These are phyloP conservation scores for Empidonax alnorum DNA, from an alignment of 2,113 vertebrate species.

Conservation along the genomic window DNA sequence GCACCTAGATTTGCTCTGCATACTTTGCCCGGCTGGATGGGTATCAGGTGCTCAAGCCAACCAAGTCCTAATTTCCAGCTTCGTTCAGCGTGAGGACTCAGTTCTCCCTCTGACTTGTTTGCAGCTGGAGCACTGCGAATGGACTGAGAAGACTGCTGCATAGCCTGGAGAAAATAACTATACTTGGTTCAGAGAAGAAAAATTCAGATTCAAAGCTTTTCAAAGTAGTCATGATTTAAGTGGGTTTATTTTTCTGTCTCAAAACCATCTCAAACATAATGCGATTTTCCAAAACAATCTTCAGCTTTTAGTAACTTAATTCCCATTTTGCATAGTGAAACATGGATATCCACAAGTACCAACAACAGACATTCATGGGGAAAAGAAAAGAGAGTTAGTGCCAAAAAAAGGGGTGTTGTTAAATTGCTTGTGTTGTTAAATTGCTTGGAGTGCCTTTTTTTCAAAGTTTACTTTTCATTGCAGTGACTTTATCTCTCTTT, in stretches of 20 bases:
- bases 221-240: too few relatives aligned
- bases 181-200: neutral
- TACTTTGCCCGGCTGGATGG: neutral
- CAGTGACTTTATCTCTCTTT: neutral
- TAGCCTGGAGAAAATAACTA: fast-evolving
- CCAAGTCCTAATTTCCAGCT: neutral
- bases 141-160: neutral
- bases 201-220: neutral
- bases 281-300: neutral
- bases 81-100: fast-evolving
- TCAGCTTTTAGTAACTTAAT: neutral
- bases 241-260: neutral
- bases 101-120: neutral
- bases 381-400: neutral
- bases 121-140: neutral
- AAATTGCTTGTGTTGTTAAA: neutral
- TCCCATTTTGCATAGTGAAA: neutral
- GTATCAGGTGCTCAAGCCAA: neutral
- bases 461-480: neutral
- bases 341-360: neutral
- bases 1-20: neutral
- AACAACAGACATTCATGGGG: neutral
- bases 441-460: neutral
- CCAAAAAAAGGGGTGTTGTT: neutral
- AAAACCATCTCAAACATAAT: neutral